A percentile compares a stretch with the other conserved stretches of the same genome.
These are phyloP conservation scores for Avahi laniger DNA, from an alignment of 2,797 vertebrate species.

Conservation along the genomic window DNA sequence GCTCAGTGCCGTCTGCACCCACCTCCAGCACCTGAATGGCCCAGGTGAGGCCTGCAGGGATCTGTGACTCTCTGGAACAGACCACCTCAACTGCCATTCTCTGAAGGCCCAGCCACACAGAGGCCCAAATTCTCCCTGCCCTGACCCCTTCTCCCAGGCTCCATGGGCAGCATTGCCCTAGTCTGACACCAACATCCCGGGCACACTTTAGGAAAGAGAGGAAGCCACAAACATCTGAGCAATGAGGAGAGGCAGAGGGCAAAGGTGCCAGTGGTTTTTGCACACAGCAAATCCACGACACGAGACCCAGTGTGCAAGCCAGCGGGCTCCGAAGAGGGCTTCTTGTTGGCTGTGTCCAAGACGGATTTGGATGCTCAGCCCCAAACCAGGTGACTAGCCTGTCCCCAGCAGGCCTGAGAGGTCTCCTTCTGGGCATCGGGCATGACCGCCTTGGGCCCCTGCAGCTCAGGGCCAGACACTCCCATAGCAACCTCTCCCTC, in stretches of 20 bases:
- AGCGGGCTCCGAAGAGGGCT: background rate
- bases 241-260: background rate
- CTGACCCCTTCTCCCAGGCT: background rate
- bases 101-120: background rate
- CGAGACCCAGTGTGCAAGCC: fast-evolving
- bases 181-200: background rate
- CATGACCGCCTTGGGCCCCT: fast-evolving
- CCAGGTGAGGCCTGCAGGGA: background rate
- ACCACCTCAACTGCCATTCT: background rate
- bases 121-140: no score
- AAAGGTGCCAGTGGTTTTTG: background rate
- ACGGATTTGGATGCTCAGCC: background rate
- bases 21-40: background rate
- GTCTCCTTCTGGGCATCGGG: fast-evolving
- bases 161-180: no score
- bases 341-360: background rate
- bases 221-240: background rate
- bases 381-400: background rate
- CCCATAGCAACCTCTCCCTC: background rate
- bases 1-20: background rate
- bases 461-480: background rate
- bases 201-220: background rate
- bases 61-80: background rate
- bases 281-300: background rate
- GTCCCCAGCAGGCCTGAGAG: background rate